Conservation (phyloP, 2,113 vertebrate species). For the Thymallus thymallus region DNA sequence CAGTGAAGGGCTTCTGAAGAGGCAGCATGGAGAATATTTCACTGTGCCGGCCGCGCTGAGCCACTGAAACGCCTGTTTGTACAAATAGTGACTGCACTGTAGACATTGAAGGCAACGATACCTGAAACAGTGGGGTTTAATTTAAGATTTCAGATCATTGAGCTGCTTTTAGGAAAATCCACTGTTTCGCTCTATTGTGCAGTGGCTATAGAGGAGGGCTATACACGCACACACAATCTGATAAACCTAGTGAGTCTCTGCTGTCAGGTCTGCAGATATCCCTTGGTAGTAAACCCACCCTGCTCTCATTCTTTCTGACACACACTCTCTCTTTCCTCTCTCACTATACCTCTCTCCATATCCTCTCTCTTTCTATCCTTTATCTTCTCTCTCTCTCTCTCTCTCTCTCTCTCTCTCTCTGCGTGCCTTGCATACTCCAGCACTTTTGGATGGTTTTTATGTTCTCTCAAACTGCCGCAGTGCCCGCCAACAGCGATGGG, state of each 20-base stretch:
- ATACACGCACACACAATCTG: conserved; percentile 5
- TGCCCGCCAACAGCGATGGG: conserved; percentile 16
- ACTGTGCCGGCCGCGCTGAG: too few relatives aligned
- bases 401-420: conserved; percentile 26
- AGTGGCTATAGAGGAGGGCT: too few relatives aligned
- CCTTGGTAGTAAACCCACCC: conserved; percentile 36
- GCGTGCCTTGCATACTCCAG: conserved; percentile 34
- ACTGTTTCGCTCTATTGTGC: too few relatives aligned
- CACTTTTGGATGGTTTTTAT: conserved; percentile 19
- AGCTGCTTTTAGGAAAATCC: too few relatives aligned
- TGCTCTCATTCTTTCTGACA: conserved; percentile 44
- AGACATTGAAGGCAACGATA: conserved; percentile 52
- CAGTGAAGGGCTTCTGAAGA: conserved; percentile 27
- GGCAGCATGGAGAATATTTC: background rate
- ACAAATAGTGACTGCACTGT: background rate
- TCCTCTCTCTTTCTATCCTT: conserved; percentile 44
- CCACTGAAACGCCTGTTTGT: background rate
- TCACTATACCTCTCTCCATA: background rate
- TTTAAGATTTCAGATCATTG: conserved; percentile 22
- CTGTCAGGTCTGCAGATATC: conserved; percentile 49
- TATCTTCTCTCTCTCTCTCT: conserved; percentile 28
- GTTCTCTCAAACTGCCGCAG: conserved; percentile 48
- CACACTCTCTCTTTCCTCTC: conserved; percentile 18
- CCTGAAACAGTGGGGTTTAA: conserved; percentile 55
- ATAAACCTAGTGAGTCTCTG: conserved; percentile 22